phyloP scores from a whole-genome alignment of 2,113 vertebrate species.

The Sciurus niger region DNA sequence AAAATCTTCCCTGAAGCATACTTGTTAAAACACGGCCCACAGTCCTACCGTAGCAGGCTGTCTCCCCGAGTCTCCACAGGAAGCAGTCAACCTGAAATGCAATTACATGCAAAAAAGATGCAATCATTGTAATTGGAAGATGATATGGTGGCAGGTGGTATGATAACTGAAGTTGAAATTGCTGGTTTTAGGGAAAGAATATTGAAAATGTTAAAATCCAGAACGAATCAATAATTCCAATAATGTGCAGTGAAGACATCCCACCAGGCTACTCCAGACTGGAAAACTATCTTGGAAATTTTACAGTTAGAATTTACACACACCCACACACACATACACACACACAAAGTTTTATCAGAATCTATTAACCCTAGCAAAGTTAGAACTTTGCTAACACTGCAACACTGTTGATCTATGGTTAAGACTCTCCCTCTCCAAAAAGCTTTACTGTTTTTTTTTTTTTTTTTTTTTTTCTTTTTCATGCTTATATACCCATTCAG shows the following conservation, averaged over 20 bases:
- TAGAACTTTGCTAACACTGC: neutral
- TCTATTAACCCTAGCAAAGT: neutral
- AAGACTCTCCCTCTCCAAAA: neutral
- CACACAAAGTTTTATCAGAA: neutral
- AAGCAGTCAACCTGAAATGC: conserved; percentile 57
- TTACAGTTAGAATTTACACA: neutral
- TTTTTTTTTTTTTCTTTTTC: neutral
- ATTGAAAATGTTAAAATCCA: conserved; percentile 25
- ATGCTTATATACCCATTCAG: neutral
- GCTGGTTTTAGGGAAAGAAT: neutral
- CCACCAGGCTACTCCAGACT: neutral
- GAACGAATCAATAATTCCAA: neutral
- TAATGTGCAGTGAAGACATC: neutral
- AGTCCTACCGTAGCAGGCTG: neutral
- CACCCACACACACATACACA: neutral
- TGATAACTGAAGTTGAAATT: conserved; percentile 46
- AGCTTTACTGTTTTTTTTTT: neutral
- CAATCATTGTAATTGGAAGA: conserved; percentile 66
- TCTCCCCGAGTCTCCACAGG: conserved; percentile 2
- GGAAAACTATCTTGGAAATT: neutral
- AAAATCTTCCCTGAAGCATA: neutral
- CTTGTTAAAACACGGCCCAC: neutral
- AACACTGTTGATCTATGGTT: neutral
- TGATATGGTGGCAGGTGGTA: conserved; percentile 49
- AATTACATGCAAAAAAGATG: conserved; percentile 66